A percentile compares a stretch with the other conserved stretches of the same genome.
These are phyloP conservation scores for Pristionchus entomophagus DNA, from an alignment of 2,888 invertebrate genomes.

Conservation along the genomic window DNA sequence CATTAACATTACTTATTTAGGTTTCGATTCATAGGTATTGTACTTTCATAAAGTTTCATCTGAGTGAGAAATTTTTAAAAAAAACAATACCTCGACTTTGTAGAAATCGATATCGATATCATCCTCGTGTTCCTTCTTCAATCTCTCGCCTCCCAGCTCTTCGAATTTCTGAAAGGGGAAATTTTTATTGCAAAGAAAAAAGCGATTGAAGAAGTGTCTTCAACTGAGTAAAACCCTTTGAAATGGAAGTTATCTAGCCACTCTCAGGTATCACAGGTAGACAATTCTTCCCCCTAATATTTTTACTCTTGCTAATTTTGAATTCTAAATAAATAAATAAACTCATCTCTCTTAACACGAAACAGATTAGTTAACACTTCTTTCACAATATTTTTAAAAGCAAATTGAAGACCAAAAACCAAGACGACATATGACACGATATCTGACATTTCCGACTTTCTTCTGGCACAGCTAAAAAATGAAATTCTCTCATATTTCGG, in stretches of 20 bases:
- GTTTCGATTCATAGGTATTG: background rate
- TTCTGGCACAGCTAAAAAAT: too few relatives aligned
- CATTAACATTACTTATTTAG: background rate
- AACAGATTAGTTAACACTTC: too few relatives aligned
- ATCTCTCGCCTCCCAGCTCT: constrained; percentile 62
- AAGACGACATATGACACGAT: too few relatives aligned
- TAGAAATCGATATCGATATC: constrained; percentile 71
- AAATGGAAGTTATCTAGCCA: background rate
- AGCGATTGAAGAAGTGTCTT: background rate
- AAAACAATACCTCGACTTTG: constrained; percentile 54
- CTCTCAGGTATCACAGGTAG: background rate
- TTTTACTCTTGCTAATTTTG: too few relatives aligned
- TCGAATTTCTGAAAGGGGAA: constrained; percentile 54
- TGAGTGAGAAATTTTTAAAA: background rate
- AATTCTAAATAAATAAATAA: too few relatives aligned
- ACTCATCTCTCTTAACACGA: too few relatives aligned
- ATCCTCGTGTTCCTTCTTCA: constrained; percentile 53
- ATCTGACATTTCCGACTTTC: too few relatives aligned
- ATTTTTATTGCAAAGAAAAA: background rate
- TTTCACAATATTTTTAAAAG: too few relatives aligned
- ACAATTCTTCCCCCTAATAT: too few relatives aligned
- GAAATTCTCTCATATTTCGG: too few relatives aligned
- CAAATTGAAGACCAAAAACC: too few relatives aligned
- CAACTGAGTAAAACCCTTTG: background rate
- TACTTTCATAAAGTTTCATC: background rate